These are phyloP conservation scores for Elachura formosa DNA, from an alignment of 2,113 vertebrate species.

Conservation along the genomic window DNA sequence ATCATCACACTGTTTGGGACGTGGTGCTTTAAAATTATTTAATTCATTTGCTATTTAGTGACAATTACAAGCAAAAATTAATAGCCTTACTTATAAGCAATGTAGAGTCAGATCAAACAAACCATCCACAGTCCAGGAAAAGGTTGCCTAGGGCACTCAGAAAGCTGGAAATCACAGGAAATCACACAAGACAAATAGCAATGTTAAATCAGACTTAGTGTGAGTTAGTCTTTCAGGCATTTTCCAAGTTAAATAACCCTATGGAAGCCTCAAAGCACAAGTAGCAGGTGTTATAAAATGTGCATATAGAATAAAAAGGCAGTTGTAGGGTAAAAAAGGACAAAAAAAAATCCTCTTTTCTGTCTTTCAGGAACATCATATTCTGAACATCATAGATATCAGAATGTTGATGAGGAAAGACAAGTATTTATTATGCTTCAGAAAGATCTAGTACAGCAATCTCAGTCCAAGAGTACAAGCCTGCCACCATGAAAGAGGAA, in stretches of 20 bases:
- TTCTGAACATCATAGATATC: not conserved
- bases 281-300: not conserved
- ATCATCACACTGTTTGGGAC: not conserved
- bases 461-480: not conserved
- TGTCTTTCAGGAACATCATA: not conserved
- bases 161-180: not conserved
- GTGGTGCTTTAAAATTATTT: fast-evolving
- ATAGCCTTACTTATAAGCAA: not conserved
- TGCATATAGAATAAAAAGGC: not conserved
- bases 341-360: not conserved
- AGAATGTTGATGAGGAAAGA: not conserved
- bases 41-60: not conserved
- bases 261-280: not conserved
- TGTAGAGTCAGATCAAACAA: not conserved
- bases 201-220: not conserved
- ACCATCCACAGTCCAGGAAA: not conserved
- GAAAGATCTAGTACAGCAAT: not conserved
- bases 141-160: not conserved
- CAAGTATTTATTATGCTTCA: not conserved
- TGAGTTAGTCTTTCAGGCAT: not conserved
- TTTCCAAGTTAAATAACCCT: not conserved
- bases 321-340: not conserved
- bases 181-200: not conserved
- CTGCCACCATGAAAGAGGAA: not conserved
- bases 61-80: not conserved